phyloP scores from a whole-genome alignment of 2,888 invertebrate species.

The Lasioglossum lativentre region DNA sequence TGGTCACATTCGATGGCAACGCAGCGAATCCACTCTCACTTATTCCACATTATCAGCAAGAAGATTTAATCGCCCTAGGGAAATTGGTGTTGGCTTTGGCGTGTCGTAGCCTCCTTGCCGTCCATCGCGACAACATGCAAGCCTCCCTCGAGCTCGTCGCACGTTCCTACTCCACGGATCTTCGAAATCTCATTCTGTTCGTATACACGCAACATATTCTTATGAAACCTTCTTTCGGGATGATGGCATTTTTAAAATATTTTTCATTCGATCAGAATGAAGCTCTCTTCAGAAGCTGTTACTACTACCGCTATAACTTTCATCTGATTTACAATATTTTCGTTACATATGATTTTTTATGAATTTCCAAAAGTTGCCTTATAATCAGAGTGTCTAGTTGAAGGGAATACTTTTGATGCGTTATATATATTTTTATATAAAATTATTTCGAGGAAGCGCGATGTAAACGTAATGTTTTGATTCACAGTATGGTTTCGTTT shows the following conservation, averaged over 20 bases:
- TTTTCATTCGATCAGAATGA: background rate
- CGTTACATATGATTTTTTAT: too few species aligned
- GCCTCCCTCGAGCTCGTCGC: slow-evolving; percentile 95
- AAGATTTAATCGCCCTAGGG: slow-evolving; percentile 96
- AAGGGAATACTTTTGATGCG: background rate
- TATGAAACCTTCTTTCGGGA: background rate
- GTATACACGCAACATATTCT: slow-evolving; percentile 43
- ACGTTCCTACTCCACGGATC: slow-evolving; percentile 96
- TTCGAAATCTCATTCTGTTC: slow-evolving; percentile 97
- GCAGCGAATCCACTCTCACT: slow-evolving; percentile 88
- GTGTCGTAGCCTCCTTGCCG: slow-evolving; percentile 95
- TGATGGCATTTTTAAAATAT: background rate
- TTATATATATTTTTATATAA: background rate
- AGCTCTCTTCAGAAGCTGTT: background rate
- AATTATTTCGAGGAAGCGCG: background rate
- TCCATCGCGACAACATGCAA: slow-evolving; percentile 94
- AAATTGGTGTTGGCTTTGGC: slow-evolving; percentile 96
- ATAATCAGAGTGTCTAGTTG: too few species aligned
- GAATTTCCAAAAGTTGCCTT: too few species aligned
- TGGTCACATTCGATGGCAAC: slow-evolving; percentile 90
- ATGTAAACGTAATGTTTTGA: background rate
- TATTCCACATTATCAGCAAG: slow-evolving; percentile 92
- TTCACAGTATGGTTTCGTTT: background rate
- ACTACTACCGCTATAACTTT: too few species aligned
- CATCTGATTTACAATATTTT: too few species aligned